phyloP scores from a whole-genome alignment of 2,797 vertebrate genomes.

The Labeo calbasu region DNA sequence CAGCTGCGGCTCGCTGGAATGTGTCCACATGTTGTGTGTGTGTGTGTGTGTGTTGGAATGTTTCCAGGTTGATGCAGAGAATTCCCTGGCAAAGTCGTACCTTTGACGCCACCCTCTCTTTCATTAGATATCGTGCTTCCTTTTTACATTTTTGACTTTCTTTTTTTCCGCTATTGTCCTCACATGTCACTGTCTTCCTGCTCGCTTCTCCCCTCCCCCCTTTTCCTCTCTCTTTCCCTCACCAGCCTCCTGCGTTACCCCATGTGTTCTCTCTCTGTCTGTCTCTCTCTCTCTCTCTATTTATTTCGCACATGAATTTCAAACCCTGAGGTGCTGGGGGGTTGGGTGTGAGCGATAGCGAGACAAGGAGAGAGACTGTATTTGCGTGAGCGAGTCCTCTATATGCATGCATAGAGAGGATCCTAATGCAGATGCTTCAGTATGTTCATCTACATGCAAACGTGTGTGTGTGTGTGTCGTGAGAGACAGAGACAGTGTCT shows the following conservation, averaged over 20 bases:
- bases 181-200: slow-evolving; percentile 58
- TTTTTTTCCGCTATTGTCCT: slow-evolving; percentile 60
- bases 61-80: slow-evolving; percentile 39
- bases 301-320: slow-evolving; percentile 67
- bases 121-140: slow-evolving; percentile 48
- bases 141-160: slow-evolving; percentile 56
- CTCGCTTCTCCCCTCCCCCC: slow-evolving; percentile 58
- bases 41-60: slow-evolving; percentile 37
- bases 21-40: slow-evolving; percentile 32
- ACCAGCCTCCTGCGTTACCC: slow-evolving; percentile 36
- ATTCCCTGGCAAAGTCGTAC: slow-evolving; percentile 4
- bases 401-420: slow-evolving; percentile 6
- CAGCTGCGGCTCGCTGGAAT: slow-evolving; percentile 40
- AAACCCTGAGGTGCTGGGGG: slow-evolving; percentile 68
- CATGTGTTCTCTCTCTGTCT: slow-evolving; percentile 49
- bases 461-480: background rate
- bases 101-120: background rate
- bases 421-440: slow-evolving; percentile 42
- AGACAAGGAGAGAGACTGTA: slow-evolving; percentile 54
- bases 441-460: slow-evolving; percentile 33
- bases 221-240: slow-evolving; percentile 53
- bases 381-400: slow-evolving; percentile 41
- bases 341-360: slow-evolving; percentile 58
- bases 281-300: slow-evolving; percentile 44
- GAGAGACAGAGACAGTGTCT: slow-evolving; percentile 51